Evolutionary conservation across 1,140 invertebrate genomes (phyloP), one percentile per base, ranked within the genome.

Genomic region (Cydia strobilella): DNA sequence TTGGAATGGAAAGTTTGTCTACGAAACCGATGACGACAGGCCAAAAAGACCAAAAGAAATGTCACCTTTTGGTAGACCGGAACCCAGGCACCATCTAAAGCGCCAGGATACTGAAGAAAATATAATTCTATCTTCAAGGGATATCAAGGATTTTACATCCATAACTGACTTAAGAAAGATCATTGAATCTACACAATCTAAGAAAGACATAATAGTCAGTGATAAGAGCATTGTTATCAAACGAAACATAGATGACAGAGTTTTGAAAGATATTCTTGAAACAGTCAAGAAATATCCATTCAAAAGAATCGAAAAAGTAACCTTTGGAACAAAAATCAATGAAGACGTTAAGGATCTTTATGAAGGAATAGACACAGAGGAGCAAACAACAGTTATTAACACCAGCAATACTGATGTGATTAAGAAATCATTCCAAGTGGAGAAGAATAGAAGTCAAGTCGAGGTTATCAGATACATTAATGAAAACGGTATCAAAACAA

Each of bases 401-500:
- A 86, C 88, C 4, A 89, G 80, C 48, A 93, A 83, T 48, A 88
- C 89, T 12, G 92, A 90, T 76, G 79, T 88, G n/a, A 90, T 90
- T 12, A 93, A 90, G 78, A 91, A 93, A 74, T 84, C 92, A 51
- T 94, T 91, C 82, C 89, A 93, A 78, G 80, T 94, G 1, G 92
- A 93, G 69, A 93, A 93, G 79, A 90, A 88, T 13, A 90, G 86
- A 75, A 94, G 91, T 80, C 93, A 93, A 84, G 85, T 94, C 66
- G 93, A 94, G 81, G 93, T 94, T 6, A 91, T 90, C 12, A 86
- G 89, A 54, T 94, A 94, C 73, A 89, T 93, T 20, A 94, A 90
- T 25, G 90, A 94, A 81, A 94, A 94, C 80, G 93, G 93, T n/a
- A 85, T 94, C 63, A 93, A 89, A 7, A 92, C 89, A 31, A 94